These are phyloP conservation scores for Acanthosepion esculentum DNA, from an alignment of 2,888 invertebrate genomes.

Conservation along the genomic window DNA sequence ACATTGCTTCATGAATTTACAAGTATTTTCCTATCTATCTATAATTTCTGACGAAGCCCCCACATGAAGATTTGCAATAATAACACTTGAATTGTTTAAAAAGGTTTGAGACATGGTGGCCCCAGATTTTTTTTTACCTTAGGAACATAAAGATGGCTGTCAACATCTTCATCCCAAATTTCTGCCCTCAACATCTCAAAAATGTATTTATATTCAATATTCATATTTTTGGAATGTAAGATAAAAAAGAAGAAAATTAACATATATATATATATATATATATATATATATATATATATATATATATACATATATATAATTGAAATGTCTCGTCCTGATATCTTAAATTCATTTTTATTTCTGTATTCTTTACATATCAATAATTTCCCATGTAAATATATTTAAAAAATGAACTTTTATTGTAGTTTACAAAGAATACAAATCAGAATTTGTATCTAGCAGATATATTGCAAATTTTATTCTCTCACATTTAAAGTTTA, in stretches of 20 bases:
- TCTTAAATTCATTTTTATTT: neutral
- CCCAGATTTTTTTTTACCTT: neutral
- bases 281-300: neutral
- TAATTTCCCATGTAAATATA: neutral
- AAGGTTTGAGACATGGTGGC: slow-evolving; percentile 17
- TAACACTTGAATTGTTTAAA: slow-evolving; percentile 33
- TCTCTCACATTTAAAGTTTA: neutral
- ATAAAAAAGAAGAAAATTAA: neutral
- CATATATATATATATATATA: neutral
- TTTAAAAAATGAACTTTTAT: neutral
- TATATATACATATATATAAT: neutral
- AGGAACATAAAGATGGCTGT: neutral
- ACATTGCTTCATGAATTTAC: neutral
- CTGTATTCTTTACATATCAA: neutral
- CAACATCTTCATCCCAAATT: neutral
- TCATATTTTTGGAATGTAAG: slow-evolving; percentile 15
- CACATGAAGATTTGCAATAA: slow-evolving; percentile 3
- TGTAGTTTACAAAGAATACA: neutral
- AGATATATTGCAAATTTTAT: neutral
- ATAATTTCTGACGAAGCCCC: neutral
- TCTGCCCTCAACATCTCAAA: neutral
- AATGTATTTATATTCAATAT: slow-evolving; percentile 16
- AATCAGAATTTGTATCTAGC: neutral
- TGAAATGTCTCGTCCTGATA: neutral
- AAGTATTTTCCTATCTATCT: neutral